Base-by-base conservation (phyloP, 1,140 invertebrate species). In the Sitobion miscanthi region DNA sequence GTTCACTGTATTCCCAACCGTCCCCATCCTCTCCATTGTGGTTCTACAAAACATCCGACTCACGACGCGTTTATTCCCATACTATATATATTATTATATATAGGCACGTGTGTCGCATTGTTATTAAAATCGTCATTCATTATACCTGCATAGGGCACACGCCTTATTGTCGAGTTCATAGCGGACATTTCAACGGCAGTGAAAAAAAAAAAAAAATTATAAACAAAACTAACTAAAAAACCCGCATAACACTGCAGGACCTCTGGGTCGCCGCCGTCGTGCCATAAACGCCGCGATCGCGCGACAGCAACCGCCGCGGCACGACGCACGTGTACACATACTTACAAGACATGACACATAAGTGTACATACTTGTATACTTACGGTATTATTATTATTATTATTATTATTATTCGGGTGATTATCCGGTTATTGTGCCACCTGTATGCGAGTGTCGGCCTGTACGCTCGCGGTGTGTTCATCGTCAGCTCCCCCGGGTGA, bases 371-470 rank as follows among this genome's bases (percentile, higher is more conserved):
- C 35, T 9, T 83, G 23, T 14, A 6, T 87, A 47, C 38, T 86
- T 86, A 45, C 23, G 23, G 52, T 89, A 35, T 52, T 77, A 77
- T 77, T n/a, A n/a, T 77, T n/a, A n/a, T 69, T 69, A 35, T 69
- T 69, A 69, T 69, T 35, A n/a, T 69, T 69, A 69, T 69, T 35
- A 49, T 83, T 92, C n/a, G n/a, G 77, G 47, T 92, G 69, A 49
- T 92, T 92, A 92, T 92, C 91, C 91, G 77, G 91, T 92, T 91
- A 91, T 91, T 52, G 91, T 92, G 77, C 69, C 47, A 52, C 62
- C 69, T 82, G 35, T 52, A 83, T n/a, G 30, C 35, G n/a, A 77
- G 62, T 69, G 62, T 69, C 62, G 30, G 62, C 0, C 9, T 11
- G 25, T 25, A 7, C 25, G 57, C 54, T 42, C 42, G 62, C 30